Evolutionary conservation across 53 echinoderm and acorn worm species (phyloP).

Genomic region (Temnopleurus reevesii): DNA sequence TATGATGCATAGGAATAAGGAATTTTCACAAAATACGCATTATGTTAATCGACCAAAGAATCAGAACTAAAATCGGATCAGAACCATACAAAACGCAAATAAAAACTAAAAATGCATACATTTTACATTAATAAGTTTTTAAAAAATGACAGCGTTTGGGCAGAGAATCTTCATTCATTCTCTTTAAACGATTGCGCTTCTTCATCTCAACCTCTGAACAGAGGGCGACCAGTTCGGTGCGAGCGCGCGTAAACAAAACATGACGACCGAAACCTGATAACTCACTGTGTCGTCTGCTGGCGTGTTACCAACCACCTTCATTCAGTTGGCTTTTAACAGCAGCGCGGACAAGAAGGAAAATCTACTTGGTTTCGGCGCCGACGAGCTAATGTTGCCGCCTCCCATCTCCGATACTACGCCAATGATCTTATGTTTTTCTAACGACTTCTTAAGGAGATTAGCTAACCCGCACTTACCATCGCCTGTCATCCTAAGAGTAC

Average conservation of each 20-base stretch:
- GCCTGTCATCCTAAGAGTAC: neutral
- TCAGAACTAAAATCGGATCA: no score
- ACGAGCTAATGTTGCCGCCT: neutral
- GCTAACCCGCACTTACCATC: neutral
- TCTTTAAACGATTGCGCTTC: neutral
- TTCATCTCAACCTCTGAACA: neutral
- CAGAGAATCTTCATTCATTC: neutral
- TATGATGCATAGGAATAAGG: no score
- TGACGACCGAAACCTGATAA: neutral
- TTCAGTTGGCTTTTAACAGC: conserved; percentile 9
- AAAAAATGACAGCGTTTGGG: no score
- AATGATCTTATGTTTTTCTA: neutral
- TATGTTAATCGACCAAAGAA: no score
- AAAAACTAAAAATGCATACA: no score
- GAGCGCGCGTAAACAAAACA: neutral
- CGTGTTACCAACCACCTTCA: neutral
- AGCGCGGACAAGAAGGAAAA: neutral
- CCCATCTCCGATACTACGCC: neutral
- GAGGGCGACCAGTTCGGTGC: neutral
- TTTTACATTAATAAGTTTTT: no score
- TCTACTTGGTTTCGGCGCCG: conserved; percentile 6
- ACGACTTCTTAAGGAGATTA: neutral
- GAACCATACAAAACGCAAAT: no score
- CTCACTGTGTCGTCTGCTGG: neutral
- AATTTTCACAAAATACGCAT: no score